Percentiles rank a stretch among this genome's conserved stretches.
phyloP scores from a whole-genome alignment of 2,113 vertebrate genomes.

The Elaphurus davidianus region DNA sequence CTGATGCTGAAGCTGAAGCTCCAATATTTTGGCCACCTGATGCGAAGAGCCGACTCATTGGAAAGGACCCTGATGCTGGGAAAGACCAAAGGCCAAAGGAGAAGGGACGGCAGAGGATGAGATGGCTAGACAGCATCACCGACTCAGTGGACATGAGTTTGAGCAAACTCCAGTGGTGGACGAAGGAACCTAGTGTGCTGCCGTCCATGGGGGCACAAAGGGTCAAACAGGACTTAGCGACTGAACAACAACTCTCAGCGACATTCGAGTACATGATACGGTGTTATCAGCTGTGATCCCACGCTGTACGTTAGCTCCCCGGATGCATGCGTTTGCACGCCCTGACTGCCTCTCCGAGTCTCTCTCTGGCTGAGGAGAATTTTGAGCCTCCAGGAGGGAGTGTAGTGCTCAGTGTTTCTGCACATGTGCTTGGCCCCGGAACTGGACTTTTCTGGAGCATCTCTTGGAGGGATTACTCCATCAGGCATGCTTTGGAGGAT shows the following conservation, averaged over 20 bases:
- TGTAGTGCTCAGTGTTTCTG: background rate
- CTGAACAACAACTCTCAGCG: background rate
- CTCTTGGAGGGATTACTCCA: background rate
- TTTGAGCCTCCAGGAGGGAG: background rate
- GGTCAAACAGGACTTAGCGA: rapidly evolving
- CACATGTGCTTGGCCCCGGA: too few species aligned
- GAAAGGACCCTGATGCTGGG: background rate
- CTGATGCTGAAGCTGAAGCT: background rate
- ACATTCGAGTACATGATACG: rapidly evolving
- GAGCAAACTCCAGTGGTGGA: background rate
- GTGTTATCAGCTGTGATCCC: background rate
- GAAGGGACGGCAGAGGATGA: background rate
- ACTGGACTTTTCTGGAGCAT: background rate
- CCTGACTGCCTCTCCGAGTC: background rate
- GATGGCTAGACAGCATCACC: background rate
- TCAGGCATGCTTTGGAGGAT: background rate
- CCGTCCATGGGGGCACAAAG: background rate
- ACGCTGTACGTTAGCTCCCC: background rate
- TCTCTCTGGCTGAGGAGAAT: background rate
- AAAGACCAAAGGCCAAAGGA: background rate
- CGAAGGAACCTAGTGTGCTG: background rate
- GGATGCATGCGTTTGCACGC: rapidly evolving
- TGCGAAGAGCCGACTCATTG: background rate
- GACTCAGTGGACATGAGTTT: background rate
- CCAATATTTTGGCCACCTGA: background rate